These are phyloP conservation scores for Temnothorax ravouxi DNA, from an alignment of 2,888 invertebrate genomes.

Conservation along the genomic window DNA sequence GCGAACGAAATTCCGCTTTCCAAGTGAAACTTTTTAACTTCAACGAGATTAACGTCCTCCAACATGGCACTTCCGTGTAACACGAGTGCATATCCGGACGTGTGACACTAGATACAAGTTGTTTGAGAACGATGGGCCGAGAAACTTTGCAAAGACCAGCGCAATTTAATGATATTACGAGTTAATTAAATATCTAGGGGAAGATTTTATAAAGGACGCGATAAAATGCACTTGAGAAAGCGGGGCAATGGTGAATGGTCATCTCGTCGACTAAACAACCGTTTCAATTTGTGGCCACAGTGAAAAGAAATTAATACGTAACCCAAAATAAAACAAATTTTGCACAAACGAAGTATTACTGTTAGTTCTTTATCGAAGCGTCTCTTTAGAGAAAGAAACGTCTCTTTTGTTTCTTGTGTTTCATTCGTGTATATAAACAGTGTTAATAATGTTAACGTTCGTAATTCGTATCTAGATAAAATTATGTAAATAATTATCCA, in stretches of 20 bases:
- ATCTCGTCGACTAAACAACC: not conserved
- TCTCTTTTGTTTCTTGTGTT: not conserved
- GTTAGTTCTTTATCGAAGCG: not conserved
- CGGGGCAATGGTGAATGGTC: not conserved
- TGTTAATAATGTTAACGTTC: no score
- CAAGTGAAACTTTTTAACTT: constrained; percentile 49
- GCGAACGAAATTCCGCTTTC: constrained; percentile 26
- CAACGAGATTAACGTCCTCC: constrained; percentile 23
- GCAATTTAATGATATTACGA: constrained; percentile 20
- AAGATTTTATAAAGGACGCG: not conserved
- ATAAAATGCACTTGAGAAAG: not conserved
- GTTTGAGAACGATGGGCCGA: constrained; percentile 14
- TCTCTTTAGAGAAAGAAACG: not conserved
- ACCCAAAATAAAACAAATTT: not conserved
- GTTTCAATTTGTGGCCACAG: not conserved
- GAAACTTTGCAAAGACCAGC: constrained; percentile 18
- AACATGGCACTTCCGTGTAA: constrained; percentile 24
- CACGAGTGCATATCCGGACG: constrained; percentile 13
- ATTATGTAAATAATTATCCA: no score
- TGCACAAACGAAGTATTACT: not conserved
- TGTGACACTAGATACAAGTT: constrained; percentile 29
- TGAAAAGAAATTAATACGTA: not conserved
- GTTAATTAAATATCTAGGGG: constrained; percentile 25
- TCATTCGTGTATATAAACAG: not conserved
- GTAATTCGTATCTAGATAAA: no score